Evolutionary conservation across 2,888 invertebrate species (phyloP), one percentile per base, ranked within the genome.

Genomic region (Chymomyza caudatula): DNA sequence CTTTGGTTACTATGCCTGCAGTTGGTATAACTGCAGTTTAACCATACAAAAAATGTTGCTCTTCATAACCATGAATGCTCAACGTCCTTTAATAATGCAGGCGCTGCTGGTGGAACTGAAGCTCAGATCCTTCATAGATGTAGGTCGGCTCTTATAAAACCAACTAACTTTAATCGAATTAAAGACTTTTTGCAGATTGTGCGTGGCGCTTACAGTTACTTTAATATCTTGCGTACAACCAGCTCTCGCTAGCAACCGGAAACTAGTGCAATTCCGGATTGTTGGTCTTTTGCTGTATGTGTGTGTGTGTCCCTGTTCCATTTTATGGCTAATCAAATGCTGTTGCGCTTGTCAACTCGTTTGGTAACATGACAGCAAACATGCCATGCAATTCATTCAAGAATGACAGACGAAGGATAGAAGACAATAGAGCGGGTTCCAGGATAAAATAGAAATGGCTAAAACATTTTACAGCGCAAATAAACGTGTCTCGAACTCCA

Each of bases 201-300:
- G 25, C 83, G 87, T 49, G 89, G 88, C 4, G 85, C 89, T 4
- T 89, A 86, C 63, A 88, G 88, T 56, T 89, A 88, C 70, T 88
- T 88, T 54, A 89, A 81, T 63, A 70, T 88, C 37, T 59, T 88
- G 65, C 84, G 78, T 55, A 86, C 72, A 19, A 55, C 69, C 2
- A 43, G 76, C 62, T 63, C 80, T 29, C 67, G 25, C 0, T 53
- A 53, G 53, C 2, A 42, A 11, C 19, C 37, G 13, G 5, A 51
- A 29, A 60, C 42, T 37, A 11, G 1, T 37, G 29, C 29, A 37
- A 37, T 3, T 11, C 8, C 11, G 29, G 11, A 37, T 37, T 37
- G 11, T 37, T 2, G 29, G 6, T 44, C 11, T 49, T 25, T 25
- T 55, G 25, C 57, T 29, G 29, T 57, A 59, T 55, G 17, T 4